Evolutionary conservation across 2,113 vertebrate genomes (phyloP), one percentile per base, ranked within the genome.

Genomic region (Marmota flaviventris): DNA sequence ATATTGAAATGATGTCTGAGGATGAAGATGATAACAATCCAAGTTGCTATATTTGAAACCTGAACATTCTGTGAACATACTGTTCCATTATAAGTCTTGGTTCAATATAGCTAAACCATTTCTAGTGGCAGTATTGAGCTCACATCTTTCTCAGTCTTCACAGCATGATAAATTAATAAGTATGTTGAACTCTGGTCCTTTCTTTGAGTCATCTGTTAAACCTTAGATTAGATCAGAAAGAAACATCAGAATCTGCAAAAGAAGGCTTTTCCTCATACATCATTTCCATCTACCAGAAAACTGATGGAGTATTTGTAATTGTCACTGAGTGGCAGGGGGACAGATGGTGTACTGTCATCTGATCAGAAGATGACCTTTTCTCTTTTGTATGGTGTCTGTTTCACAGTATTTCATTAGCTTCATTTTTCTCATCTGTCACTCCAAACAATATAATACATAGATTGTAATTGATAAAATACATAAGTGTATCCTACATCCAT

Each of bases 61-160:
- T 87, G 96, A 98, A 97, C 98, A 92, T 56, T 85, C 96, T 97
- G 96, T 97, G 97, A 98, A 83, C 98, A 91, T 27, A 0, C 10
- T 34, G 0, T 89, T 91, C 61, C 18, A 0, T 3, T 25, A 58
- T 69, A 75, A 83, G 79, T 78, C 90, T 4, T 48, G 39, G 63
- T 92, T 97, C 78, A 10, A 27, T 32, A n/a, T 25, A 93, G 10
- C 87, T 89, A 51, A 58, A 11, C 89, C 48, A 2, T 79, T 42
- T 18, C 65, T 76, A 29, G 18, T 72, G 87, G 11, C 29, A 39
- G 32, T 92, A 0, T 29, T 97, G 96, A 95, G 92, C 67, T 87
- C 65, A 91, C 85, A 91, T 45, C 89, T 94, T 87, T 79, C 67
- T 34, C 53, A 56, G 63, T 93, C 91, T 77, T 94, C 79, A 5